These are phyloP conservation scores for Formica aserva DNA, from an alignment of 2,888 invertebrate genomes.

Conservation along the genomic window DNA sequence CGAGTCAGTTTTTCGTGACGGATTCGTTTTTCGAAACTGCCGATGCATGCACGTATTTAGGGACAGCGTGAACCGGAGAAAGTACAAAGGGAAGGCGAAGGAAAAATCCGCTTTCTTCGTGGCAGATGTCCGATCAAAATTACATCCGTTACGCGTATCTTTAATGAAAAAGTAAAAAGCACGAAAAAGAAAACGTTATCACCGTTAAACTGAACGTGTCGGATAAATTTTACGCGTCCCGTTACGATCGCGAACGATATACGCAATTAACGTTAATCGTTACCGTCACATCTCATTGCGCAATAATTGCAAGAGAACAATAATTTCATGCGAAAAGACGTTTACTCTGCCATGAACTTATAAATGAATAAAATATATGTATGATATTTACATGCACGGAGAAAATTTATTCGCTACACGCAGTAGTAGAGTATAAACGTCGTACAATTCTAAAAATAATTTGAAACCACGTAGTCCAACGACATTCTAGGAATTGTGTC, in stretches of 20 bases:
- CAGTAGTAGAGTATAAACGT: not conserved
- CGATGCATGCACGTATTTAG: not conserved
- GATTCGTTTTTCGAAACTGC: constrained; percentile 7
- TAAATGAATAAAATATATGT: not conserved
- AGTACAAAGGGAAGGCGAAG: constrained; percentile 10
- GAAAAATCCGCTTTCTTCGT: constrained; percentile 32
- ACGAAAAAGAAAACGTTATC: not conserved
- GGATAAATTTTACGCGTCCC: not conserved
- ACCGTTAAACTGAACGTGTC: not conserved
- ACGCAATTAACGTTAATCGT: constrained; percentile 5
- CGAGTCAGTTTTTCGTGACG: constrained; percentile 23
- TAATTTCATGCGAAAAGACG: not conserved
- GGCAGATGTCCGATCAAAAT: constrained; percentile 23
- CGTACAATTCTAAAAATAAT: constrained; percentile 11
- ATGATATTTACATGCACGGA: not conserved
- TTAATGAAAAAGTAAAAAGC: not conserved
- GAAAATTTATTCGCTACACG: not conserved
- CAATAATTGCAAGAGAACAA: constrained; percentile 5
- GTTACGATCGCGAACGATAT: constrained; percentile 4
- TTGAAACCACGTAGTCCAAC: not conserved
- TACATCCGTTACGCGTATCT: not conserved
- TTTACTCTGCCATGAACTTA: not conserved
- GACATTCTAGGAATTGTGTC: not conserved
- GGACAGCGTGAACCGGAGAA: constrained; percentile 5
- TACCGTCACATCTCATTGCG: constrained; percentile 17